Percentiles rank a stretch among this genome's conserved stretches.
These are phyloP conservation scores for Anoplophora glabripennis DNA, from an alignment of 1,140 invertebrate species.

Conservation along the genomic window DNA sequence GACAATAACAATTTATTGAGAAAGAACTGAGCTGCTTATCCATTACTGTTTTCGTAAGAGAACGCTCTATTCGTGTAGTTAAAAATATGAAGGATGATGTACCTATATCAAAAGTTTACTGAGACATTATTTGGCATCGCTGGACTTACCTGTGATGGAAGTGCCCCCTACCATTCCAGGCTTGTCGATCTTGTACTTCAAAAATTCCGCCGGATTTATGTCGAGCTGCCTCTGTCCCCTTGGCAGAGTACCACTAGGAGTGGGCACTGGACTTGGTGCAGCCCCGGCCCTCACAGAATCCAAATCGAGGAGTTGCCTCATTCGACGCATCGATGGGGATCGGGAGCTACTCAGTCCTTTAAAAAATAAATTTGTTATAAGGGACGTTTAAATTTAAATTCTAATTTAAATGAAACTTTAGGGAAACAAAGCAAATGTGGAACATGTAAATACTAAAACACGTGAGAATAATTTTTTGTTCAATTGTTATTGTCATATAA, in stretches of 20 bases:
- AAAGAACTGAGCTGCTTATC: too few relatives aligned
- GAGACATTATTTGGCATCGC: constrained; percentile 51
- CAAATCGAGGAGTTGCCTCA: constrained; percentile 75
- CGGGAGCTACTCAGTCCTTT: constrained; percentile 53
- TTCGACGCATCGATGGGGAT: constrained; percentile 70
- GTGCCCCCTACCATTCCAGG: constrained; percentile 54
- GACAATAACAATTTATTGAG: too few relatives aligned
- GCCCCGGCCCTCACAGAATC: constrained; percentile 56
- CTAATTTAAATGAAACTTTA: too few relatives aligned
- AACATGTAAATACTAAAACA: too few relatives aligned
- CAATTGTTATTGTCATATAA: too few relatives aligned
- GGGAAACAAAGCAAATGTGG: too few relatives aligned
- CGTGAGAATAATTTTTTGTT: too few relatives aligned
- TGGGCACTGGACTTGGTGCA: constrained; percentile 65
- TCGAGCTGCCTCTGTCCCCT: constrained; percentile 72
- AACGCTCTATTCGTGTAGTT: too few relatives aligned
- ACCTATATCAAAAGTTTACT: constrained; percentile 23
- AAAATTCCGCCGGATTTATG: constrained; percentile 88
- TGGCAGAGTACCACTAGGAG: constrained; percentile 72
- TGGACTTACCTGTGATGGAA: constrained; percentile 33
- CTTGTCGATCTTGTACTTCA: constrained; percentile 89
- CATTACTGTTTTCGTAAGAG: too few relatives aligned
- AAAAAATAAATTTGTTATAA: too few relatives aligned
- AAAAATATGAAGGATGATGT: too few relatives aligned
- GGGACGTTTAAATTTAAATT: too few relatives aligned